Percentiles rank a stretch among this genome's conserved stretches.
Evolutionary conservation across 2,113 vertebrate species (phyloP).

Genomic region (Dromas ardeola): DNA sequence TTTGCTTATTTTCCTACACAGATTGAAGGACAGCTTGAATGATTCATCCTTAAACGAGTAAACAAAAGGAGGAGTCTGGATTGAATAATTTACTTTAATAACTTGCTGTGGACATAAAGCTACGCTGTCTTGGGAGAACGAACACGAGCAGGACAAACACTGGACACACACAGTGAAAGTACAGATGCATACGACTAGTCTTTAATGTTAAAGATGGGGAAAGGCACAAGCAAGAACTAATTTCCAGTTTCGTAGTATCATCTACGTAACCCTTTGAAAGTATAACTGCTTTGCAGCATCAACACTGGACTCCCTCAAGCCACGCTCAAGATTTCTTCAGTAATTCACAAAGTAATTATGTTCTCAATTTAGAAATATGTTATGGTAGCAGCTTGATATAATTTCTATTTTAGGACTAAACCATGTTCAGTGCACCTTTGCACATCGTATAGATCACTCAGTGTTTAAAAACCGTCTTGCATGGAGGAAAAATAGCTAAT

Average conservation of each 20-base stretch:
- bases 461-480: not conserved
- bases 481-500: not conserved
- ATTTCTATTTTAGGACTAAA: not conserved
- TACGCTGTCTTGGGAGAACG: not conserved
- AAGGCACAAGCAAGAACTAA: not conserved
- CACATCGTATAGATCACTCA: not conserved
- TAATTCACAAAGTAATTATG: not conserved
- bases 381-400: not conserved
- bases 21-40: not conserved
- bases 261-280: not conserved
- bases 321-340: not conserved
- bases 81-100: not conserved
- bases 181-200: not conserved
- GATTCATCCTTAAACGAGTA: not conserved
- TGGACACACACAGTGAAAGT: rapidly evolving
- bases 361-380: not conserved
- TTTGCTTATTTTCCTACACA: not conserved
- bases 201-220: not conserved
- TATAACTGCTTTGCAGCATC: not conserved
- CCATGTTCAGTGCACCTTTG: not conserved
- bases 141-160: not conserved
- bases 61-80: not conserved
- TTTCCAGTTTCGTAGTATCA: not conserved
- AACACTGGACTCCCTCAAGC: not conserved
- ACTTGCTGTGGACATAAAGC: not conserved